Evolutionary conservation across 2,797 vertebrate genomes (phyloP).

Genomic region (Pangasius krempfi): DNA sequence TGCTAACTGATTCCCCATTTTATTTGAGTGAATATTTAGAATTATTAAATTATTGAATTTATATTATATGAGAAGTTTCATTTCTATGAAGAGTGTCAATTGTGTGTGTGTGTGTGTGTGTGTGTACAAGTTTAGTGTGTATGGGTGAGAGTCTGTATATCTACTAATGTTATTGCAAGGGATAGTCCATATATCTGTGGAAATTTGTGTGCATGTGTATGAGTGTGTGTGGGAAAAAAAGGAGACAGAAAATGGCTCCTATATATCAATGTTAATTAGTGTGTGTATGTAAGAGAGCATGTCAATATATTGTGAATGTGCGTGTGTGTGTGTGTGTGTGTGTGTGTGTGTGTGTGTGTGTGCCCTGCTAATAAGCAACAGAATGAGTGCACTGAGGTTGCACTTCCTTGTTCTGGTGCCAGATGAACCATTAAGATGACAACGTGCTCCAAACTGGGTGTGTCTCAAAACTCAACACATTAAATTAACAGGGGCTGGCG

Average conservation of each 20-base stretch:
- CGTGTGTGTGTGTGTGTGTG: too few species aligned
- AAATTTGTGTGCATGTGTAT: too few species aligned
- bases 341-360: conserved; percentile 10
- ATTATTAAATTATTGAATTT: not conserved
- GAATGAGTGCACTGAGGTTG: not conserved
- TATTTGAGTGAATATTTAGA: not conserved
- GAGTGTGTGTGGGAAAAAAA: too few species aligned
- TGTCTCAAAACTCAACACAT: not conserved
- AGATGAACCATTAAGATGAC: conserved; percentile 12
- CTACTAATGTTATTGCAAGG: too few species aligned
- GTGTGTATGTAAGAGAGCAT: not conserved
- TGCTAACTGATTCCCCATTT: too few species aligned
- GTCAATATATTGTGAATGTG: not conserved
- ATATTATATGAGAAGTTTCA: too few species aligned
- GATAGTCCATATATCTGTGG: too few species aligned
- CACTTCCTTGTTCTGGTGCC: conserved; percentile 22
- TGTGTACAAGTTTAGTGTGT: not conserved
- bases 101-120: too few species aligned
- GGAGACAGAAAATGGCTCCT: not conserved
- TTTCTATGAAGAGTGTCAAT: too few species aligned
- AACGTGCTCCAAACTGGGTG: conserved; percentile 17
- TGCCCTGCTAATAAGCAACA: not conserved
- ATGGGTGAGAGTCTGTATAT: not conserved
- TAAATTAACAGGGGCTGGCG: not conserved
- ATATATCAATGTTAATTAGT: not conserved